phyloP scores from a whole-genome alignment of 1,140 invertebrate genomes.

The Dolichoris vasculosae region DNA sequence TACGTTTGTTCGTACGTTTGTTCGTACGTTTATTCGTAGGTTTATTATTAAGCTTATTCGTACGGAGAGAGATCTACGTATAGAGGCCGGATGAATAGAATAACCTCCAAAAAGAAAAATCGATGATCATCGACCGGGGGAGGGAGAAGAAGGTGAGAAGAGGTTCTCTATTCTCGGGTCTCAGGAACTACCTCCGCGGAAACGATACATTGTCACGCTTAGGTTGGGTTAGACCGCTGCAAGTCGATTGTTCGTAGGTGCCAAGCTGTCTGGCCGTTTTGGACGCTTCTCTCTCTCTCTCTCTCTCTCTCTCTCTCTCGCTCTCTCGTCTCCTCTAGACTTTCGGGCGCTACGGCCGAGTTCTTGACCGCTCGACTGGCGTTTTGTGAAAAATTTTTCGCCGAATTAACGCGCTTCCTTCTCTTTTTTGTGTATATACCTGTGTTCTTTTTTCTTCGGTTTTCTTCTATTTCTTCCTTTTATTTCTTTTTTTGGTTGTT shows the following conservation, averaged over 20 bases:
- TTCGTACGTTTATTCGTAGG: neutral
- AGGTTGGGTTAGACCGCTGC: neutral
- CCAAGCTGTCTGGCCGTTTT: conserved; percentile 48
- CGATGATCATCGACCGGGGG: neutral
- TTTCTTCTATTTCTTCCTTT: neutral
- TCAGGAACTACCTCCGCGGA: neutral
- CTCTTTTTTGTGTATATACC: neutral
- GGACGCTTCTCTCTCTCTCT: neutral
- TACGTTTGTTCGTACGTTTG: neutral
- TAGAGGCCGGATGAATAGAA: neutral
- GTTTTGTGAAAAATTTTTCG: conserved; percentile 49
- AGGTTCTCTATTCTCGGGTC: neutral
- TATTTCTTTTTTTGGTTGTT: conserved; percentile 29
- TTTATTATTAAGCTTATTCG: too few relatives aligned
- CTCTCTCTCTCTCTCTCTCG: neutral
- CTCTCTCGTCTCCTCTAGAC: neutral
- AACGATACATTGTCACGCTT: conserved; percentile 22
- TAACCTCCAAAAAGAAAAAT: conserved; percentile 7
- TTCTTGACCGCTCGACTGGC: neutral
- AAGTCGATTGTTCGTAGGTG: conserved; percentile 40
- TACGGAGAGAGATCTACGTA: too few relatives aligned
- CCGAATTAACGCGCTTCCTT: conserved; percentile 40
- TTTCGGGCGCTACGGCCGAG: conserved; percentile 1
- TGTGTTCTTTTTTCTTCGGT: conserved; percentile 5
- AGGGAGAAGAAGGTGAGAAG: neutral